phyloP scores from a whole-genome alignment of 2,797 vertebrate species.

The Aeoliscus strigatus region DNA sequence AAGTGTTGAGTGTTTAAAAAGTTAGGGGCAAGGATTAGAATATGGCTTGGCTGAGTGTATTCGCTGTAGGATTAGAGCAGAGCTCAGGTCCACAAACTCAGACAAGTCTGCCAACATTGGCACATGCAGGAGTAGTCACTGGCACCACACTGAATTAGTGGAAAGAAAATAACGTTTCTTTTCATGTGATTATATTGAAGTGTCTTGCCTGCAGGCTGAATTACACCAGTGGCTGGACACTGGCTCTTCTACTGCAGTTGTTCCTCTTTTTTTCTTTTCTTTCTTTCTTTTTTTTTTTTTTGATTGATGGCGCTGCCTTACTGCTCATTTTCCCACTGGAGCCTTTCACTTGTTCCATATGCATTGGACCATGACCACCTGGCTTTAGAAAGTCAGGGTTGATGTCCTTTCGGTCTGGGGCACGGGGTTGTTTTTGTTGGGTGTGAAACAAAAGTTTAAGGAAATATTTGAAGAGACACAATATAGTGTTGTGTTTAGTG shows the following conservation, averaged over 20 bases:
- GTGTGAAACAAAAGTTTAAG: too few species aligned
- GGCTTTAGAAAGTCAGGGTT: slow-evolving; percentile 27
- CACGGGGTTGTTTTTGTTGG: too few species aligned
- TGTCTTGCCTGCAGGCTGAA: slow-evolving; percentile 15
- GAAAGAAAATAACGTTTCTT: background rate
- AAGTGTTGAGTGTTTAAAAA: slow-evolving; percentile 19
- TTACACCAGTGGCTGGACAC: slow-evolving; percentile 15
- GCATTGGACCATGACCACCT: slow-evolving; percentile 31
- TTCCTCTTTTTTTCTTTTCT: too few species aligned
- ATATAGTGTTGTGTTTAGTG: too few species aligned
- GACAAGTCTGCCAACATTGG: slow-evolving; percentile 10
- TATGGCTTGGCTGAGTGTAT: slow-evolving; percentile 17
- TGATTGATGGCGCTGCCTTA: slow-evolving; percentile 48
- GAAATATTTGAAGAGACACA: too few species aligned
- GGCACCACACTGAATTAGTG: slow-evolving; percentile 4
- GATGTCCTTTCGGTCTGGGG: too few species aligned
- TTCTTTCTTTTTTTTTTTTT: slow-evolving; percentile 38
- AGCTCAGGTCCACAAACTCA: slow-evolving; percentile 3
- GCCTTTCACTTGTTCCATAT: slow-evolving; percentile 25
- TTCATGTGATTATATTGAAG: slow-evolving; percentile 7
- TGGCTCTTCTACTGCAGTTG: slow-evolving; percentile 19
- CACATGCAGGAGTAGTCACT: slow-evolving; percentile 2
- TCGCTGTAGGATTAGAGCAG: slow-evolving; percentile 18
- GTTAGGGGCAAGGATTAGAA: slow-evolving; percentile 13
- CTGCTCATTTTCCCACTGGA: slow-evolving; percentile 38